Evolutionary conservation across 2,113 vertebrate species (phyloP), one percentile per base, ranked within the genome.

Genomic region (Gnathonemus echidnorhynchus): DNA sequence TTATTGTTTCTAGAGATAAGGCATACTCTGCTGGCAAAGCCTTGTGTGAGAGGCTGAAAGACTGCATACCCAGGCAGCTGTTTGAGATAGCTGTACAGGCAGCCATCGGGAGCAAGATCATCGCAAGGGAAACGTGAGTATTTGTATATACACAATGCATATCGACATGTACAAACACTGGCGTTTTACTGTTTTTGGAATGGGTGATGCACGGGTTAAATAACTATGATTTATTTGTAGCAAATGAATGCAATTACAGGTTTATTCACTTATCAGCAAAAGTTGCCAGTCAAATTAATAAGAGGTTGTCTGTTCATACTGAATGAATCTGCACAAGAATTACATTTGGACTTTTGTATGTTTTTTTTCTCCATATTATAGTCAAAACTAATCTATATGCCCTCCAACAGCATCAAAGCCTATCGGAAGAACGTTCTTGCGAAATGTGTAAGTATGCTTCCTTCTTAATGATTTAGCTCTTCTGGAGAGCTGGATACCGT

Each of bases 31-130:
- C 94, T 52, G 98, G 97, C 15, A 99, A 99, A 94, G 92, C 95
- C 66, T 95, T 99, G 92, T 99, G 98, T 93, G 98, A 98, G 92
- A 96, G 96, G 85, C 96, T 99, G 35, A 97, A 95, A 92, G 97
- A 99, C 48, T 95, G 97, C 90, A 97, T 99, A 92, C 98, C 98
- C 0, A 96, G 98, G 70, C 98, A 99, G 88, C 94, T 99, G 93
- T 99, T 99, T 95, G 98, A 99, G 94, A 98, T 99, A 66, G 98
- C 98, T 21, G 93, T 99, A 35, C 98, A 99, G 91, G 98, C 98
- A 90, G 94, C 97, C 88, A 89, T 99, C 89, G 98, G 97, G 90
- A 98, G 94, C 93, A 98, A 97, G 92, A 91, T 99, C 87, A 97
- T 99, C 89, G 97, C 97, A 66, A 97, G 98, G 94, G 98, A 99